phyloP scores from a whole-genome alignment of 2,113 vertebrate species.

The Ammospiza caudacuta region DNA sequence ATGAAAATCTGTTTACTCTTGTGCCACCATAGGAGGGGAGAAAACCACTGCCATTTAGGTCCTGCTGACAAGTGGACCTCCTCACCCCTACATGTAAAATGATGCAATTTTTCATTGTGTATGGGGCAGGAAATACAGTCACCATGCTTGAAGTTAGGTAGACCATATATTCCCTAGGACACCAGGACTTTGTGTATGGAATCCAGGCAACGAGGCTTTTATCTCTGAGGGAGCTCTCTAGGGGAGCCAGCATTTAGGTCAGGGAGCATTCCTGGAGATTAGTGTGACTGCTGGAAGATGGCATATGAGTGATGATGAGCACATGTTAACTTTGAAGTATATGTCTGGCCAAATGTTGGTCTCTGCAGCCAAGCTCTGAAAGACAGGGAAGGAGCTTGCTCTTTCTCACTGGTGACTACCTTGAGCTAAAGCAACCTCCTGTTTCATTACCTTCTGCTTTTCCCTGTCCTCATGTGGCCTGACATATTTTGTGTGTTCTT shows the following conservation, averaged over 20 bases:
- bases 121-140: neutral
- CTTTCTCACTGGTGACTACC: neutral
- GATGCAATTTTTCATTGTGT: neutral
- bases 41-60: neutral
- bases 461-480: neutral
- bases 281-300: neutral
- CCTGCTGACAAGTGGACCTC: neutral
- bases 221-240: neutral
- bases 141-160: rapidly evolving
- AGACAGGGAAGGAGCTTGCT: neutral
- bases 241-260: neutral
- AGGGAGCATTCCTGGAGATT: neutral
- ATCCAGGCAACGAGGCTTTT: neutral
- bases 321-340: neutral
- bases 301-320: neutral
- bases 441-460: neutral
- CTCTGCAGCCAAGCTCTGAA: neutral
- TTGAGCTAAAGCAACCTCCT: neutral
- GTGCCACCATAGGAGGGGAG: neutral
- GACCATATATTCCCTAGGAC: neutral
- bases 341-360: neutral
- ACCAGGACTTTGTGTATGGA: neutral
- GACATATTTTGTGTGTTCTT: neutral
- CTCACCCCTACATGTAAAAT: neutral
- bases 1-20: neutral